Evolutionary conservation across 2,113 vertebrate genomes (phyloP).

Genomic region (Apteryx mantelli): DNA sequence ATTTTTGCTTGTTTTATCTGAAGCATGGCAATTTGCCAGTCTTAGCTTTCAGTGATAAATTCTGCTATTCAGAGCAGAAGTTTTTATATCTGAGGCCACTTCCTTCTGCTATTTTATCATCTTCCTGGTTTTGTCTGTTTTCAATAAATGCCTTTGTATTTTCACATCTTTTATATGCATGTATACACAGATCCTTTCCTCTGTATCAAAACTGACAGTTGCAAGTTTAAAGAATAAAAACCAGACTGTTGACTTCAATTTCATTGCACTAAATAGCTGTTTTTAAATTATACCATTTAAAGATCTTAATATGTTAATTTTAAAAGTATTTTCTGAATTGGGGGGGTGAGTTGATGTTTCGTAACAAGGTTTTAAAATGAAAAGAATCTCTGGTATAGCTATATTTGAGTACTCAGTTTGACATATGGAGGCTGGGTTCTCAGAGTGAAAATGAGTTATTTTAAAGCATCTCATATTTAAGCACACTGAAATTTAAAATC

Average conservation of each 20-base stretch:
- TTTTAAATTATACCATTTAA: not conserved
- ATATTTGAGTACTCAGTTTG: not conserved
- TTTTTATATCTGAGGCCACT: conserved; percentile 71
- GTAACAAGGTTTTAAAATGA: not conserved
- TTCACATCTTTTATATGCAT: conserved; percentile 64
- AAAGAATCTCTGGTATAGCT: not conserved
- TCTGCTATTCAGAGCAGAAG: conserved; percentile 53
- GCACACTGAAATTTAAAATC: not conserved
- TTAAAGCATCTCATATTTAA: conserved; percentile 10
- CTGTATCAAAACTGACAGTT: conserved; percentile 13
- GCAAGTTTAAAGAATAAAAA: conserved; percentile 17
- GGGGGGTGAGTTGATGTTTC: not conserved
- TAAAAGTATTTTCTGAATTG: not conserved
- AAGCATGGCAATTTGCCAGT: conserved; percentile 21
- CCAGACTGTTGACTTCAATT: not conserved
- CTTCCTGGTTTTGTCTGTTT: conserved; percentile 79
- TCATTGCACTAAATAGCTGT: not conserved
- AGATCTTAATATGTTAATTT: not conserved
- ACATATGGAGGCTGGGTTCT: not conserved
- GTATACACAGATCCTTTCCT: conserved; percentile 47
- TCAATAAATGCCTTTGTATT: conserved; percentile 71
- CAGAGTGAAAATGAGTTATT: not conserved
- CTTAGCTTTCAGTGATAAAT: conserved; percentile 14
- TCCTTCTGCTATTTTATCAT: conserved; percentile 74
- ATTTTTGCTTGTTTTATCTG: conserved; percentile 3